phyloP scores from a whole-genome alignment of 1,140 invertebrate genomes.

The Medauroidea extradentata region DNA sequence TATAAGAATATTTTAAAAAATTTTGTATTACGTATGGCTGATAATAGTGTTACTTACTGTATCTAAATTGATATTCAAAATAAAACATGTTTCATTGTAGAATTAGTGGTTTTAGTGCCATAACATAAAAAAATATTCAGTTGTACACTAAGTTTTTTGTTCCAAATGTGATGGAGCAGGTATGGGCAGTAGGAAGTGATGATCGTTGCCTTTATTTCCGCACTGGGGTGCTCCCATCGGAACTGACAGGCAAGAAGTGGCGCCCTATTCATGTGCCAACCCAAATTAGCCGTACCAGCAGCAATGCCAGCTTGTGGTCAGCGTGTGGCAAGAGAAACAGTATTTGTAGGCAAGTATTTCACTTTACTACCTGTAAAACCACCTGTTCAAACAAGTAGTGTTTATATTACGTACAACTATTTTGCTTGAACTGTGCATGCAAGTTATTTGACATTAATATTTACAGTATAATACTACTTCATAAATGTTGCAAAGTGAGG shows the following conservation, averaged over 20 bases:
- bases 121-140: conserved; percentile 26
- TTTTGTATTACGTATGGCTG: too few species aligned
- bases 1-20: background rate
- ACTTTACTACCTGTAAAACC: too few species aligned
- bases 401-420: too few species aligned
- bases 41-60: too few species aligned
- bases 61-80: too few species aligned
- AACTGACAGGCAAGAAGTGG: conserved; percentile 86
- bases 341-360: too few species aligned
- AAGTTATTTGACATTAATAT: too few species aligned
- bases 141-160: background rate
- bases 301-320: conserved; percentile 56
- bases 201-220: conserved; percentile 75
- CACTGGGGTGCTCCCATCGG: conserved; percentile 66
- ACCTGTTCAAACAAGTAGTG: too few species aligned
- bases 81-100: background rate
- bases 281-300: conserved; percentile 73
- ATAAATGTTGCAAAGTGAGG: too few species aligned
- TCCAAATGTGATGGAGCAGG: conserved; percentile 42
- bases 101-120: background rate
- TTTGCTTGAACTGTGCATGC: too few species aligned
- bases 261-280: conserved; percentile 66
- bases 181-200: conserved; percentile 62
- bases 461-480: too few species aligned
- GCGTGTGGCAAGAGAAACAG: background rate